Evolutionary conservation across 2,888 invertebrate genomes (phyloP).

Genomic region (Mythimna impura): DNA sequence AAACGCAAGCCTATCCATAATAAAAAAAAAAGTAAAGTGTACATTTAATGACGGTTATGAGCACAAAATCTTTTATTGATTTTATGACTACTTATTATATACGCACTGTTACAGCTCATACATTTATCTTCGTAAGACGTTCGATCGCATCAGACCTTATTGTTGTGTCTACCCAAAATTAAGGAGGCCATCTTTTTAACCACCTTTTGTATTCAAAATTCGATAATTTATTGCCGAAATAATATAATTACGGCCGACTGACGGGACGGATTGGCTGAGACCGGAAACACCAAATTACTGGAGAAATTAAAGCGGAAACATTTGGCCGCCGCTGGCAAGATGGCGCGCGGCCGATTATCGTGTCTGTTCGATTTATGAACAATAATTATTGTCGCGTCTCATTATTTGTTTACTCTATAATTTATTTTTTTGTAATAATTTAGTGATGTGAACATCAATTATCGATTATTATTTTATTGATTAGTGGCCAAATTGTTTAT

Average conservation of each 20-base stretch:
- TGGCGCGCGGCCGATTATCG: slow-evolving; percentile 86
- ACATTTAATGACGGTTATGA: slow-evolving; percentile 32
- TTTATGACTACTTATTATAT: slow-evolving; percentile 46
- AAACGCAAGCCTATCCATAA: no score
- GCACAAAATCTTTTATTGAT: slow-evolving; percentile 38
- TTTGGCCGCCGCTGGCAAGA: slow-evolving; percentile 90
- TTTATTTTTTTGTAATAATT: slow-evolving; percentile 44
- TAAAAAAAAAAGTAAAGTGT: neutral
- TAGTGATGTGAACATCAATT: slow-evolving; percentile 50
- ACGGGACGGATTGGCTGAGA: slow-evolving; percentile 89
- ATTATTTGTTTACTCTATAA: slow-evolving; percentile 78
- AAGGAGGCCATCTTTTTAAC: slow-evolving; percentile 84
- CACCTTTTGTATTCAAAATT: slow-evolving; percentile 88
- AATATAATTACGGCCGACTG: slow-evolving; percentile 90
- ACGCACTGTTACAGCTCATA: slow-evolving; percentile 25
- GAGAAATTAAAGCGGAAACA: slow-evolving; percentile 91
- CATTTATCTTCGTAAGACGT: slow-evolving; percentile 59
- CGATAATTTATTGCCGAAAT: slow-evolving; percentile 91
- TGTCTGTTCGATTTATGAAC: slow-evolving; percentile 88
- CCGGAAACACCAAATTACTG: slow-evolving; percentile 90
- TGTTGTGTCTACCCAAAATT: slow-evolving; percentile 84
- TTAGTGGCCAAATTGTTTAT: slow-evolving; percentile 20
- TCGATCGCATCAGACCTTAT: slow-evolving; percentile 67
- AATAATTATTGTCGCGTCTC: slow-evolving; percentile 82
- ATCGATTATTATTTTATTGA: slow-evolving; percentile 51